Percentiles rank a stretch among this genome's conserved stretches.
phyloP scores from a whole-genome alignment of 2,888 invertebrate genomes.

The Lasioglossum pauxillum region DNA sequence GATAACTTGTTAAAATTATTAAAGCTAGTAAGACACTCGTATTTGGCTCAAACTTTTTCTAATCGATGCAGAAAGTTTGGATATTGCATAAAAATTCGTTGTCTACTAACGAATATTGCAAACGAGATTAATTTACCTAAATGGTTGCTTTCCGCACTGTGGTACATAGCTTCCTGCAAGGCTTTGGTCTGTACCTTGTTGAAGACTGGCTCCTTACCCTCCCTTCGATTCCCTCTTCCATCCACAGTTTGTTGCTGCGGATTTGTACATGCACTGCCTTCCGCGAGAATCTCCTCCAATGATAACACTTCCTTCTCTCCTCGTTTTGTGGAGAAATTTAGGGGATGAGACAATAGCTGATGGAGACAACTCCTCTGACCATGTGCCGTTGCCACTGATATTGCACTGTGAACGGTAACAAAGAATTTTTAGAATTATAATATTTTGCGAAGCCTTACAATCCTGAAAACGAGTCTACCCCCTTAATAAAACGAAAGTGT shows the following conservation, averaged over 20 bases:
- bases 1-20: too few relatives aligned
- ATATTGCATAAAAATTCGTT: not conserved
- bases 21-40: too few relatives aligned
- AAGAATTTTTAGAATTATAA: not conserved
- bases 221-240: constrained; percentile 80
- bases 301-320: constrained; percentile 91
- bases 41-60: too few relatives aligned
- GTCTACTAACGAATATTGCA: not conserved
- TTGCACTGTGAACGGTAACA: constrained; percentile 86
- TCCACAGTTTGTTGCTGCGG: constrained; percentile 81
- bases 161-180: constrained; percentile 97
- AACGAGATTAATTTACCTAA: constrained; percentile 86
- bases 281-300: constrained; percentile 95
- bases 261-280: constrained; percentile 87
- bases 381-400: constrained; percentile 95
- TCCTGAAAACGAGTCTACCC: too few relatives aligned
- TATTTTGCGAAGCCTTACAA: too few relatives aligned
- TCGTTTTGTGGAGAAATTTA: constrained; percentile 86
- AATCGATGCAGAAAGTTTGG: too few relatives aligned
- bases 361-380: constrained; percentile 93
- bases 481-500: not conserved
- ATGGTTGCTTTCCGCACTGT: constrained; percentile 96
- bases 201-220: constrained; percentile 84
- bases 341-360: constrained; percentile 91
- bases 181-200: constrained; percentile 94